Percentiles rank a stretch among this genome's conserved stretches.
These are phyloP conservation scores for Drosophila watanabei DNA, from an alignment of 1,140 invertebrate genomes.

Conservation along the genomic window DNA sequence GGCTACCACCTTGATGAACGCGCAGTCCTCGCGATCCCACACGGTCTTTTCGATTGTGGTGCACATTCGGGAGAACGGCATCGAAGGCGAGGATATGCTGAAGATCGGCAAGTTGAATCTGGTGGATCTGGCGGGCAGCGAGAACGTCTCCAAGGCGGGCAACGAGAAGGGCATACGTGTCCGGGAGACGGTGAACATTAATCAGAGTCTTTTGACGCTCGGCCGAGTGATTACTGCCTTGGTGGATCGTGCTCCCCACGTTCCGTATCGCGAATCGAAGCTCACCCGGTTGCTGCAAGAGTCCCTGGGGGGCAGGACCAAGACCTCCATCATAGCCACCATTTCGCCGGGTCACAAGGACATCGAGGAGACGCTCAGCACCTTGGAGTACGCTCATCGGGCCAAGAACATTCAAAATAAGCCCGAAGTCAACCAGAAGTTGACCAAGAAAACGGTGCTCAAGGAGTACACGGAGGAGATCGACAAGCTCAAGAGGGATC, in stretches of 20 bases:
- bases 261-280: conserved; percentile 98
- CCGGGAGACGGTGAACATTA: conserved; percentile 98
- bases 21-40: conserved; percentile 97
- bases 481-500: conserved; percentile 93
- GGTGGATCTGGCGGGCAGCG: conserved; percentile 98
- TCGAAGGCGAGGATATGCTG: conserved; percentile 95
- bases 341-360: conserved; percentile 95
- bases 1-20: conserved; percentile 97
- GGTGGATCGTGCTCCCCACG: conserved; percentile 96
- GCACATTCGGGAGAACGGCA: conserved; percentile 95
- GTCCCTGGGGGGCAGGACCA: conserved; percentile 96
- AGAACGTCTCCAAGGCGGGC: conserved; percentile 97
- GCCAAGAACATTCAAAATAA: conserved; percentile 98
- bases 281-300: conserved; percentile 97
- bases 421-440: conserved; percentile 97
- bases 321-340: conserved; percentile 98
- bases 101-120: conserved; percentile 99
- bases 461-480: conserved; percentile 97
- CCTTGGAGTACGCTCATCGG: conserved; percentile 97
- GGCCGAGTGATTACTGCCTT: conserved; percentile 98
- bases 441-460: conserved; percentile 94
- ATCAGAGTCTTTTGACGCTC: conserved; percentile 96
- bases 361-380: conserved; percentile 97
- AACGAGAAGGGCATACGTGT: conserved; percentile 92
- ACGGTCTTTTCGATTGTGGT: conserved; percentile 98